Evolutionary conservation across 2,113 vertebrate genomes (phyloP), one percentile per base, ranked within the genome.

Genomic region (Ammodramus savannarum): DNA sequence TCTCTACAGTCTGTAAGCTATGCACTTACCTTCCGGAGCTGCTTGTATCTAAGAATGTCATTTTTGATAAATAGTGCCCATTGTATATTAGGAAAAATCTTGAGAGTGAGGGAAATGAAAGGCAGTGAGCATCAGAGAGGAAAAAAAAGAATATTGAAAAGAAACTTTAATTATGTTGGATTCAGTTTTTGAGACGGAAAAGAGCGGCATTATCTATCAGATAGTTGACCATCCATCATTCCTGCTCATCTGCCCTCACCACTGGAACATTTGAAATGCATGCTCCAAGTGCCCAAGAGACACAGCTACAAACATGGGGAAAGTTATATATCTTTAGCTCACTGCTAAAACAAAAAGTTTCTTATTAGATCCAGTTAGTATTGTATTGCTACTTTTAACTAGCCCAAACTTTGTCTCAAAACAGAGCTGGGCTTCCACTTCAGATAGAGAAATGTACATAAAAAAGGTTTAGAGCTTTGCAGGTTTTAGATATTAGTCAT

Each of bases 41-140:
- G 38, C 55, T 85, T 93, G 91, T 87, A 69, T 75, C 34, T 63
- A 66, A 86, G 78, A 61, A 49, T 88, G 86, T 86, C 59, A 62
- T 95, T 85, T 97, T 96, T 97, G 96, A 97, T 95, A 83, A 96
- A 96, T 95, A 92, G 69, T 63, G 34, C 86, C 52, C 8, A n/a
- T 81, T 94, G 51, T 88, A 41, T 76, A 62, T 63, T 93, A 66
- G 83, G 77, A 88, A 87, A 92, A 95, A 63, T 82, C 66, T 3
- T 93, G 54, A 54, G 91, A 90, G 61, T 39, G 71, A 65, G 79
- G 72, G 68, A 96, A 97, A 95, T 95, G 10, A 48, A 97, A 95
- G 73, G 71, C 73, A 61, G 82, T 75, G 55, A 96, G 75, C 75
- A 85, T 43, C 89, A 72, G 65, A 90, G 87, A 91, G 67, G 63